These are phyloP conservation scores for Cliona cf. orientalis DNA, from an alignment of 37 sponge, comb jelly and placozoan species.

Conservation along the genomic window DNA sequence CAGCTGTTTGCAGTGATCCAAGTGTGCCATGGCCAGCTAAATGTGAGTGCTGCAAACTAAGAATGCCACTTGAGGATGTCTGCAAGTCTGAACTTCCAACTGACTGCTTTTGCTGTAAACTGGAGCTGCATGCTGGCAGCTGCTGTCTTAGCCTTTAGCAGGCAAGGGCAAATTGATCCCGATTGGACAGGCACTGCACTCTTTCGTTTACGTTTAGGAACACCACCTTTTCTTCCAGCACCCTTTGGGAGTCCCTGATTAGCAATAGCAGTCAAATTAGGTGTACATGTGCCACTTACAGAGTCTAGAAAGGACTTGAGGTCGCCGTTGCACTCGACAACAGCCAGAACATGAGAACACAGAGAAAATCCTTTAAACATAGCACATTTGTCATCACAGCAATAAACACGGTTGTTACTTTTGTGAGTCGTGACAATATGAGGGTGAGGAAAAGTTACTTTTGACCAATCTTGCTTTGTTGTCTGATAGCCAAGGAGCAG, in stretches of 20 bases:
- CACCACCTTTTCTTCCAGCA: conserved; percentile 8
- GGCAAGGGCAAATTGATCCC: not conserved
- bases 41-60: too few species aligned
- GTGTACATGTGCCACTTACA: not conserved
- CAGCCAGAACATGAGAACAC: conserved; percentile 8
- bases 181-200: not conserved
- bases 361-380: not conserved
- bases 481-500: not conserved
- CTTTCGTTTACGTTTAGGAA: not conserved
- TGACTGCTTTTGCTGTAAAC: too few species aligned
- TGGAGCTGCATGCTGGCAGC: too few species aligned
- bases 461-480: not conserved
- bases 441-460: not conserved
- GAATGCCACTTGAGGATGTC: too few species aligned
- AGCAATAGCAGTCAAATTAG: not conserved
- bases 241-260: not conserved
- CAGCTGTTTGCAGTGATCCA: too few species aligned
- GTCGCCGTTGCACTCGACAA: not conserved
- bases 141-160: too few species aligned
- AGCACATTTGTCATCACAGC: conserved; percentile 7
- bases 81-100: too few species aligned
- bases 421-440: not conserved
- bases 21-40: too few species aligned
- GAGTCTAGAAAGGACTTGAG: not conserved
- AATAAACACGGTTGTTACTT: not conserved